Evolutionary conservation across 2,797 vertebrate species (phyloP), one percentile per base, ranked within the genome.

Genomic region (Pipistrellus pygmaeus): DNA sequence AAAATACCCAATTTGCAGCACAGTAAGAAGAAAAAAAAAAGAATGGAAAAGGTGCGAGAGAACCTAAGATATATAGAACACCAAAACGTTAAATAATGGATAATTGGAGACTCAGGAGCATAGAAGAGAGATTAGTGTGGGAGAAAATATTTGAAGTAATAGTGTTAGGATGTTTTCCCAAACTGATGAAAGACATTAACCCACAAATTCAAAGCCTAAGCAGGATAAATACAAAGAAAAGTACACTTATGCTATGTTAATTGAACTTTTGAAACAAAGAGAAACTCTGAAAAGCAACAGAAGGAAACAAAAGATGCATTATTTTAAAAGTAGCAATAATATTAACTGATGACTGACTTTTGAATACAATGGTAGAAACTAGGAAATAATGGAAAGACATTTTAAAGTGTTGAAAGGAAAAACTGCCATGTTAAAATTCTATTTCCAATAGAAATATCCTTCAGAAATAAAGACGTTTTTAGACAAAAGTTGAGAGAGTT

Each of bases 401-500:
- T 90, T 80, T 84, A 64, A 78, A 85, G 27, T 94, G 41, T 94
- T 32, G 51, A 51, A 76, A 53, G 35, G 57, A 87, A 78, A 80
- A 46, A 38, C 41, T 48, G 4, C 48, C 14, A 78, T 68, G 64
- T 41, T 91, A 69, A 72, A 94, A 95, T 78, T 95, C 76, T 46
- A 0, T 92, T 90, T 35, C 46, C 53, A 78, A 62, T 23, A 90
- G 85, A 89, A 68, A 46, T 86, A 83, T 46, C 15, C 32, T 62
- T 94, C 51, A 85, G 60, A 81, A 87, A 78, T 85, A 78, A 80
- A 88, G 69, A 64, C 12, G 12, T 68, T 92, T 93, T 95, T 72
- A 89, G 60, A 77, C 44, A 90, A 76, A 93, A 78, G 35, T 17
- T 81, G 73, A 81, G 60, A 85, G 51, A 75, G 72, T 93, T 91